phyloP scores from a whole-genome alignment of 2,888 invertebrate genomes.

The Machimus rusticus region DNA sequence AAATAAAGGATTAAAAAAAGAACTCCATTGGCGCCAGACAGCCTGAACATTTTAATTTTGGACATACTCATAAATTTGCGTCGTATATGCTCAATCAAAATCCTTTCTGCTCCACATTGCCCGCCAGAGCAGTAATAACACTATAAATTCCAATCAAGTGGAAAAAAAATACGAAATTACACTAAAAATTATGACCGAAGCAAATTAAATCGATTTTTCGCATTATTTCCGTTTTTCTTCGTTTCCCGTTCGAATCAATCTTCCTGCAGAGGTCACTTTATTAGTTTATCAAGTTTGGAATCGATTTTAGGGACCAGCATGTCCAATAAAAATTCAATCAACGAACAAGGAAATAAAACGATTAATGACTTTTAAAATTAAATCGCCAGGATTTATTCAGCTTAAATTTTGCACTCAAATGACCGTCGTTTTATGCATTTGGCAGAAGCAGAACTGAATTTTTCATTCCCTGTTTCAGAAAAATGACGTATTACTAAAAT shows the following conservation, averaged over 20 bases:
- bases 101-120: background rate
- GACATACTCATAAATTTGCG: background rate
- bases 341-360: background rate
- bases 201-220: slow-evolving; percentile 14
- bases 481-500: background rate
- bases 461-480: background rate
- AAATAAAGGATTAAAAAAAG: background rate
- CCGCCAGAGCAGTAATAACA: background rate
- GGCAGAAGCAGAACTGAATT: background rate
- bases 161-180: background rate
- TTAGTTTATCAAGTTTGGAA: slow-evolving; percentile 9
- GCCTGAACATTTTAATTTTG: background rate
- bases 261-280: background rate
- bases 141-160: background rate
- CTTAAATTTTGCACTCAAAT: background rate
- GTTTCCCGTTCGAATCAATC: background rate
- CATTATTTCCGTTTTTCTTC: slow-evolving; percentile 12
- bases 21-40: background rate
- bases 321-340: background rate
- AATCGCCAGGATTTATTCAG: background rate
- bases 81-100: background rate
- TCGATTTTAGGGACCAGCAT: slow-evolving; percentile 3
- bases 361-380: background rate
- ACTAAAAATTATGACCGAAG: background rate
- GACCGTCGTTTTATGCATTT: background rate